Percentiles rank a stretch among this genome's conserved stretches.
Conservation (phyloP, 2,113 vertebrate species). For the Anarrhichthys ocellatus region DNA sequence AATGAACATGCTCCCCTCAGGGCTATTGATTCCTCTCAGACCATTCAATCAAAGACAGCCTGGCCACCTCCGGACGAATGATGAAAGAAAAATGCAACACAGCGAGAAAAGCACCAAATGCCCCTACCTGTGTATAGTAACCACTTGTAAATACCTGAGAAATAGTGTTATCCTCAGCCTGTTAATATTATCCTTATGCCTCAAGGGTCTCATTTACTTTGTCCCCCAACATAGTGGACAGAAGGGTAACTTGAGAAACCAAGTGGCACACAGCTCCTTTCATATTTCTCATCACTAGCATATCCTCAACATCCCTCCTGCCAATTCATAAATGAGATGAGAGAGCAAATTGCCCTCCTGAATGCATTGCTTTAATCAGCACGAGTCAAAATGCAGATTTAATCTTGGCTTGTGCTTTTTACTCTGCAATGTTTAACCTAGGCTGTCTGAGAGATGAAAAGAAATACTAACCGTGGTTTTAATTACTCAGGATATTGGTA, state of each 20-base stretch:
- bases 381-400: slow-evolving; percentile 69
- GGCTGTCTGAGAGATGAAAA: slow-evolving; percentile 23
- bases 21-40: slow-evolving; percentile 47
- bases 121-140: background rate
- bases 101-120: background rate
- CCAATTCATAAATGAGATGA: slow-evolving; percentile 60
- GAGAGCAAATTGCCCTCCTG: slow-evolving; percentile 63
- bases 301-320: slow-evolving; percentile 47
- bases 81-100: background rate
- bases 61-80: slow-evolving; percentile 14
- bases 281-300: slow-evolving; percentile 45
- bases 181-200: slow-evolving; percentile 24
- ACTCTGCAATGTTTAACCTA: slow-evolving; percentile 26
- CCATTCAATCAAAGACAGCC: slow-evolving; percentile 34
- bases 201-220: slow-evolving; percentile 32
- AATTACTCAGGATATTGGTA: slow-evolving; percentile 7
- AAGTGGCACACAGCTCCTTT: slow-evolving; percentile 26
- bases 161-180: background rate
- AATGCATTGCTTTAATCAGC: slow-evolving; percentile 69
- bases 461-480: slow-evolving; percentile 23
- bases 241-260: slow-evolving; percentile 5
- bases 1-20: slow-evolving; percentile 41
- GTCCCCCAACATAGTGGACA: slow-evolving; percentile 13
- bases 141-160: slow-evolving; percentile 4
- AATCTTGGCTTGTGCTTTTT: slow-evolving; percentile 56